phyloP scores from a whole-genome alignment of 2,113 vertebrate genomes.

The Labrus mixtus region DNA sequence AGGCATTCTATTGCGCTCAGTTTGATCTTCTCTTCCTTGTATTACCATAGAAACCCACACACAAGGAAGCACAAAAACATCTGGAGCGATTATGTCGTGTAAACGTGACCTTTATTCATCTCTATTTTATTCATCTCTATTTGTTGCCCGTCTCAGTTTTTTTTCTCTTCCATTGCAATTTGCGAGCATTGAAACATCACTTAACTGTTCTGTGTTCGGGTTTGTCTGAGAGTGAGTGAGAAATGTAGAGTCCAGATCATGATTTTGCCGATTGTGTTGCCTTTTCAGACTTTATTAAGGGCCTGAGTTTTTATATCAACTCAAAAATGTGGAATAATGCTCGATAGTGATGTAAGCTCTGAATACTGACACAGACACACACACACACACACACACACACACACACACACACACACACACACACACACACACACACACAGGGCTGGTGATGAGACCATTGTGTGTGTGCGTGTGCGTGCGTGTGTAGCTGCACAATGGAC shows the following conservation, averaged over 20 bases:
- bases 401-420: not conserved
- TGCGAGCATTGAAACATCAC: conserved; percentile 5
- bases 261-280: not conserved
- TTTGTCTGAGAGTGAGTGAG: not conserved
- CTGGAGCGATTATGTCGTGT: not conserved
- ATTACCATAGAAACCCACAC: conserved; percentile 54
- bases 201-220: not conserved
- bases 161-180: not conserved
- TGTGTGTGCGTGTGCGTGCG: conserved; percentile 9
- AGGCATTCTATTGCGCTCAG: conserved; percentile 22
- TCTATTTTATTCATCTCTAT: not conserved
- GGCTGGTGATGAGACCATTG: conserved; percentile 35
- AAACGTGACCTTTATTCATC: conserved; percentile 10
- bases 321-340: conserved; percentile 6
- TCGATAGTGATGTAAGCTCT: conserved; percentile 6
- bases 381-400: not conserved
- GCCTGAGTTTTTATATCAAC: not conserved
- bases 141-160: not conserved
- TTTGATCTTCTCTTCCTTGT: conserved; percentile 18
- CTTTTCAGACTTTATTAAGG: not conserved
- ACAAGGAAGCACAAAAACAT: not conserved
- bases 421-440: not conserved
- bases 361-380: not conserved
- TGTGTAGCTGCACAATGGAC: conserved; percentile 15
- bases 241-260: not conserved